Percentiles rank a stretch among this genome's conserved stretches.
phyloP scores from a whole-genome alignment of 2,113 vertebrate species.

The Phalacrocorax pelagicus region DNA sequence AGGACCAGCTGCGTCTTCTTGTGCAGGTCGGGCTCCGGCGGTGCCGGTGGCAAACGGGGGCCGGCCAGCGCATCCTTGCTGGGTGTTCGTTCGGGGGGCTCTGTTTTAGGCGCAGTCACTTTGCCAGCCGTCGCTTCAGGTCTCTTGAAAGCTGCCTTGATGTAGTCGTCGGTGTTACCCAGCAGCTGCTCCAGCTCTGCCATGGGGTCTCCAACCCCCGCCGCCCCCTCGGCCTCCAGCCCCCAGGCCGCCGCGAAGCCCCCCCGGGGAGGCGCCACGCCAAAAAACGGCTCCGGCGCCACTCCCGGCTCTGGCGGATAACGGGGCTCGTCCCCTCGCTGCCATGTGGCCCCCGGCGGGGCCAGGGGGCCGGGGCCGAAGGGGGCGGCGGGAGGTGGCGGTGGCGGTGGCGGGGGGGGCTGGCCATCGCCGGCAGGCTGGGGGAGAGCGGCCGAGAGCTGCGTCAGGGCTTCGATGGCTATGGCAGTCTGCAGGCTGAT shows the following conservation, averaged over 20 bases:
- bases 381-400: not conserved
- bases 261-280: not conserved
- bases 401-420: not conserved
- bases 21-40: constrained; percentile 66
- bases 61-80: constrained; percentile 10
- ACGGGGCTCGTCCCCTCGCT: not conserved
- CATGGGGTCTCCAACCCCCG: constrained; percentile 84
- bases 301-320: not conserved
- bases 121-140: constrained; percentile 73
- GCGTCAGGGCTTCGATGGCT: constrained; percentile 94
- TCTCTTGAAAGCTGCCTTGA: constrained; percentile 82
- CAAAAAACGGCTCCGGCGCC: constrained; percentile 45
- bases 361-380: not conserved
- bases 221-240: constrained; percentile 73
- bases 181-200: constrained; percentile 92
- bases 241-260: constrained; percentile 13
- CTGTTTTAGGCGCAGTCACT: constrained; percentile 59
- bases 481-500: constrained; percentile 95
- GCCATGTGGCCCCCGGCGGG: not conserved
- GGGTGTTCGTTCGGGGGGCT: constrained; percentile 36
- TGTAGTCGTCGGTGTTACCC: constrained; percentile 84
- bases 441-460: constrained; percentile 85
- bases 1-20: constrained; percentile 91
- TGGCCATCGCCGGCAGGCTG: constrained; percentile 68
- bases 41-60: not conserved